Evolutionary conservation across 37 sponge, comb jelly and placozoan genomes (phyloP), one percentile per base, ranked within the genome.

Genomic region (Haliclona indistincta): DNA sequence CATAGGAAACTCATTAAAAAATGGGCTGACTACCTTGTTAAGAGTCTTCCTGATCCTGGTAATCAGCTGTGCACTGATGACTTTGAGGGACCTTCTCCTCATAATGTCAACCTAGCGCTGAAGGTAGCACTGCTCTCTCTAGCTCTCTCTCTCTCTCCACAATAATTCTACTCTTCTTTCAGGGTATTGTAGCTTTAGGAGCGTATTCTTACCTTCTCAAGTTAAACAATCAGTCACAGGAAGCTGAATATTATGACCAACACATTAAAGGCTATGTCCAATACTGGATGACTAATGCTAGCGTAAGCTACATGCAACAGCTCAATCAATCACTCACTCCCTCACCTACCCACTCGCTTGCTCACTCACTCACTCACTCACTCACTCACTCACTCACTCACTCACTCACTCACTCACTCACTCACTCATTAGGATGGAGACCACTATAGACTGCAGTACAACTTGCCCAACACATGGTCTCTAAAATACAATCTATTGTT

Each of bases 51-150:
- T 43, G 85, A 84, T 49, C 90, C 91, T 0, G 73, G 47, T n/a
- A 64, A 84, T 52, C 90, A 89, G 74, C 54, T 83, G 41, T 90
- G 91, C 40, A 90, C 91, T 15, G 91, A 90, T 70, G 91, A 90
- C 45, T 90, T 90, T 75, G 86, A 85, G 53, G 91, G 91, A 0
- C 66, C 60, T n/a, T 80, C 81, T 35, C 81, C 86, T 41, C 85
- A 90, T 77, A 90, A 90, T 40, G 70, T 79, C 51, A 90, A 90
- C 67, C 45, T 90, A 26, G 91, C 85, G 25, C 81, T 69, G 55
- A 90, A 90, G 64, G 87, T 78, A 80, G 20, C 6, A 54, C n/a
- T 32, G 5, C 22, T 47, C n/a, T 66, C 10, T 11, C 7, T 66
- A 7, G 5, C 33, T 22, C 15, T 61, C 32, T 19, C 33, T 61